A percentile compares a stretch with the other conserved stretches of the same genome.
phyloP scores from a whole-genome alignment of 2,888 invertebrate genomes.

The Phyllotreta cruciferae region DNA sequence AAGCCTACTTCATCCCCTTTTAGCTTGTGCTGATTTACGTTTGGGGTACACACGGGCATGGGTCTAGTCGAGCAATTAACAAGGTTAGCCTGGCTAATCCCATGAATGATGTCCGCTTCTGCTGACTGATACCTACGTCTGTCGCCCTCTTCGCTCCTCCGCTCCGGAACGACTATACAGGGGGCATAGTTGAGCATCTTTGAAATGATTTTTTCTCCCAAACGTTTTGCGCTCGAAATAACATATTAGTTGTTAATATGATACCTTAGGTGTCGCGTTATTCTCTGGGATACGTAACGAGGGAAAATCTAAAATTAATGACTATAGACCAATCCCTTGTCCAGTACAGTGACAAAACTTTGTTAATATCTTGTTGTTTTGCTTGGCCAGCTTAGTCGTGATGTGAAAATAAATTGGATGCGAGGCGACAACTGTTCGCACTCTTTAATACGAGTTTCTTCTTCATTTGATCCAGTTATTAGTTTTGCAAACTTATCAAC shows the following conservation, averaged over 20 bases:
- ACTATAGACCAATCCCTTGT: slow-evolving; percentile 42
- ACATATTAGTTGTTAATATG: no score
- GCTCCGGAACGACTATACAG: slow-evolving; percentile 25
- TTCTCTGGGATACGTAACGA: slow-evolving; percentile 15
- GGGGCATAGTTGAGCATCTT: background rate
- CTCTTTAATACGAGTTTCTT: slow-evolving; percentile 40
- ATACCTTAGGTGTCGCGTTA: background rate
- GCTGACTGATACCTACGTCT: slow-evolving; percentile 56
- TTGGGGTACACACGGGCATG: slow-evolving; percentile 56
- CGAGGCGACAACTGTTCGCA: slow-evolving; percentile 35
- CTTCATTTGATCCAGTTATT: slow-evolving; percentile 38
- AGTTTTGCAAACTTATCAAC: slow-evolving; percentile 35
- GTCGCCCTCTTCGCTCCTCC: slow-evolving; percentile 31
- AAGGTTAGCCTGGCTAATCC: slow-evolving; percentile 63
- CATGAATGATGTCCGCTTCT: slow-evolving; percentile 61
- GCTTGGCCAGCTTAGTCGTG: slow-evolving; percentile 48
- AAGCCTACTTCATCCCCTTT: slow-evolving; percentile 60
- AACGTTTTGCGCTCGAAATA: no score
- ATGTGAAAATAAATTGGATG: slow-evolving; percentile 49
- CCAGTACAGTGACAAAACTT: slow-evolving; percentile 47
- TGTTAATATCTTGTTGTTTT: slow-evolving; percentile 55
- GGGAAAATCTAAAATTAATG: slow-evolving; percentile 44
- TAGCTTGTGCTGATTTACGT: slow-evolving; percentile 62
- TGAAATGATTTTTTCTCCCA: slow-evolving; percentile 1
- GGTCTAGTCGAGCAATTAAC: slow-evolving; percentile 62